A percentile compares a stretch with the other conserved stretches of the same genome.
phyloP scores from a whole-genome alignment of 2,888 invertebrate genomes.

The Heterodera filipjevi region DNA sequence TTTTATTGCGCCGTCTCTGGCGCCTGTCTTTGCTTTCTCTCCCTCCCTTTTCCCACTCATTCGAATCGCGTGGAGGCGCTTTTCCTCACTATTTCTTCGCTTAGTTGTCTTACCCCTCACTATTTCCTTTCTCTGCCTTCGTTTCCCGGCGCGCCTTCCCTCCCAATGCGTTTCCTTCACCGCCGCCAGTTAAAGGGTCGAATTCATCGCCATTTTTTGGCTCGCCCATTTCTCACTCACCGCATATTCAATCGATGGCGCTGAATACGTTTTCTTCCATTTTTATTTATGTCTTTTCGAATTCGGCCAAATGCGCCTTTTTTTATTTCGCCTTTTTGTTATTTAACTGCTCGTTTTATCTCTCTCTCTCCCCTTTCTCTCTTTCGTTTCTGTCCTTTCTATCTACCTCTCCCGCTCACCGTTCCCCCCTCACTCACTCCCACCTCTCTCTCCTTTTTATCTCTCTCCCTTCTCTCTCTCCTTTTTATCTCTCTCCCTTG shows the following conservation, averaged over 20 bases:
- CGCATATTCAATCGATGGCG: not conserved
- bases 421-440: too few relatives aligned
- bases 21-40: not conserved
- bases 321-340: not conserved
- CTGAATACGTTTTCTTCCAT: not conserved
- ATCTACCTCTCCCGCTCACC: too few relatives aligned
- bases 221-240: not conserved
- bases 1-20: not conserved
- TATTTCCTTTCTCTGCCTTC: constrained; percentile 2
- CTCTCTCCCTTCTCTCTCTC: too few relatives aligned
- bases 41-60: not conserved
- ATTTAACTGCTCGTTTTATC: too few relatives aligned
- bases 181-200: not conserved
- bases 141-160: constrained; percentile 1
- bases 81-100: not conserved
- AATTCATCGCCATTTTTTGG: not conserved
- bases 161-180: not conserved
- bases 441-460: too few relatives aligned
- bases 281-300: not conserved
- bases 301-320: not conserved
- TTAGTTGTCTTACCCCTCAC: not conserved
- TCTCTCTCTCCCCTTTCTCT: too few relatives aligned
- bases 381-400: too few relatives aligned
- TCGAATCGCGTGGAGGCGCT: not conserved
- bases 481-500: too few relatives aligned